Percentiles rank a stretch among this genome's conserved stretches.
Evolutionary conservation across 2,888 invertebrate species (phyloP).

Genomic region (Oithona nana): DNA sequence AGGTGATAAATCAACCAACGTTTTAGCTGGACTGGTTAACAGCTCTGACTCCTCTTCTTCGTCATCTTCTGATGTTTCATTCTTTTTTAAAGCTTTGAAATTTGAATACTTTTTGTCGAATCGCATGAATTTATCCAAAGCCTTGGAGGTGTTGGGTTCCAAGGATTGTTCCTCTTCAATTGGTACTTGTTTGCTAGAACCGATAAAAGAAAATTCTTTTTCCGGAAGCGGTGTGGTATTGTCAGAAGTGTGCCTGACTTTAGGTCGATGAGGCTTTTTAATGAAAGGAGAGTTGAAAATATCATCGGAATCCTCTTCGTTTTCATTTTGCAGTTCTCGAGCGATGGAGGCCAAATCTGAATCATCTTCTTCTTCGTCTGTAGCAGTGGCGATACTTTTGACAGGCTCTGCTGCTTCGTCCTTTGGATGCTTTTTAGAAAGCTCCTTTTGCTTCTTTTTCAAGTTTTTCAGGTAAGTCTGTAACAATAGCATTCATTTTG

Average conservation of each 20-base stretch:
- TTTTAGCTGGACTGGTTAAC: background rate
- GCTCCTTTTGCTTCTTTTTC: background rate
- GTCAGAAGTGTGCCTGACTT: background rate
- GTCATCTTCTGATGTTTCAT: background rate
- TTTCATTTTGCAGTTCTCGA: background rate
- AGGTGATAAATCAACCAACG: no score
- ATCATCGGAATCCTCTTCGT: background rate
- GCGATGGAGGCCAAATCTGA: background rate
- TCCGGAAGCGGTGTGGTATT: background rate
- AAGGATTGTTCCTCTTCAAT: background rate
- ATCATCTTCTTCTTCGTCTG: background rate
- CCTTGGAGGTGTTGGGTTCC: background rate
- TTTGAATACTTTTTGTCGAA: background rate
- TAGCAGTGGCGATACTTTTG: background rate
- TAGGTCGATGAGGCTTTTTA: background rate
- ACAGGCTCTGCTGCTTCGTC: background rate
- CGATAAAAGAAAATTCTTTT: background rate
- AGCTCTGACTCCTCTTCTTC: background rate
- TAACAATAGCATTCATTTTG: background rate
- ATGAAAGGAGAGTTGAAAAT: background rate
- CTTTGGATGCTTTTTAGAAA: background rate
- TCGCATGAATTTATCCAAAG: background rate
- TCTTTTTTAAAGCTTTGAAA: background rate
- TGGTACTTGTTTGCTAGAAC: background rate
- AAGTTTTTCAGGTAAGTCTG: background rate